phyloP scores from a whole-genome alignment of 2,888 invertebrate genomes.

The Amitus sp. region DNA sequence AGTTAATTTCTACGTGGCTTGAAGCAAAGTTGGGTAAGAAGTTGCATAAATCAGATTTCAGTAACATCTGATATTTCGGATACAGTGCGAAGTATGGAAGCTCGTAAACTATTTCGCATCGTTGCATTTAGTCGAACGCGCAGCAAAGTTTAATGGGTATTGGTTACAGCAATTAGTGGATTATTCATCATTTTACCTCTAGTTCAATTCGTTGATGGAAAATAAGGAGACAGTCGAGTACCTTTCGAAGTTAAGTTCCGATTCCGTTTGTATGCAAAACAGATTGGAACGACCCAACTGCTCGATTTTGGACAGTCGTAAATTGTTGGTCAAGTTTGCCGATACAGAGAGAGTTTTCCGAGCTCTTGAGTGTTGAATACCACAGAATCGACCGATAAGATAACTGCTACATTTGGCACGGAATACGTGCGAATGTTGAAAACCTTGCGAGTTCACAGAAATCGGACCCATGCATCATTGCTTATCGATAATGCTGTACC shows the following conservation, averaged over 20 bases:
- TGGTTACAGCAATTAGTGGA: conserved; percentile 31
- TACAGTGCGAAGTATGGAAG: conserved; percentile 10
- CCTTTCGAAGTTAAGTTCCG: not conserved
- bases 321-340: not conserved
- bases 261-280: not conserved
- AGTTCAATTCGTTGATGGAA: too few relatives aligned
- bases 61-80: not conserved
- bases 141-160: conserved; percentile 31
- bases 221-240: not conserved
- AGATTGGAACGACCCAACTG: not conserved
- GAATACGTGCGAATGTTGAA: not conserved
- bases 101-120: conserved; percentile 17
- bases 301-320: not conserved
- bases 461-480: conserved; percentile 36
- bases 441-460: conserved; percentile 9
- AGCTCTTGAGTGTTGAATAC: not conserved
- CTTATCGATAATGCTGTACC: conserved; percentile 35
- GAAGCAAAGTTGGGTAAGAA: not conserved
- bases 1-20: too few relatives aligned
- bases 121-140: conserved; percentile 14
- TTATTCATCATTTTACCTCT: conserved; percentile 21
- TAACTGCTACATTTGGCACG: not conserved
- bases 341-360: not conserved
- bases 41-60: not conserved
- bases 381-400: conserved; percentile 1